Conservation (phyloP, 2,797 vertebrate species). For the Benthosema pterotum region DNA sequence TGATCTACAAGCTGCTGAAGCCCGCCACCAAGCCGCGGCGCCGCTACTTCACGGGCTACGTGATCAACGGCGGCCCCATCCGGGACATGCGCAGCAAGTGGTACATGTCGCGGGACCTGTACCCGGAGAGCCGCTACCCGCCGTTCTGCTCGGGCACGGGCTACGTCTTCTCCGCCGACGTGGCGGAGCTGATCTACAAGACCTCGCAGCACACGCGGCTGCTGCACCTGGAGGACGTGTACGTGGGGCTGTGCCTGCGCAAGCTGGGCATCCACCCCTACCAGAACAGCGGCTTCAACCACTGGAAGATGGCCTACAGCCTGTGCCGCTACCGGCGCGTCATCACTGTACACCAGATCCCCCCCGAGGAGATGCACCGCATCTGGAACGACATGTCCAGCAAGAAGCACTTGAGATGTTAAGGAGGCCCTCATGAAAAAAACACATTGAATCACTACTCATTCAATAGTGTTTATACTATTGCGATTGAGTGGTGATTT, state of each 20-base stretch:
- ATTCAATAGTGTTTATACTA: too few relatives aligned
- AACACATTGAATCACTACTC: too few relatives aligned
- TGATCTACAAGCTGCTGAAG: slow-evolving; percentile 96
- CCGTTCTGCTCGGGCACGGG: slow-evolving; percentile 98
- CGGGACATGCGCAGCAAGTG: slow-evolving; percentile 97
- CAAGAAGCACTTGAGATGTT: slow-evolving; percentile 98
- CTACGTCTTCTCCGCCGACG: slow-evolving; percentile 95
- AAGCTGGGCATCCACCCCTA: slow-evolving; percentile 97
- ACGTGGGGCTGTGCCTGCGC: slow-evolving; percentile 94
- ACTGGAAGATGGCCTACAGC: slow-evolving; percentile 99
- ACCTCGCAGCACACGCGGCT: slow-evolving; percentile 96
- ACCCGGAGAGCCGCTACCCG: slow-evolving; percentile 95
- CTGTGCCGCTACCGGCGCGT: slow-evolving; percentile 94
- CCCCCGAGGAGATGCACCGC: slow-evolving; percentile 97
- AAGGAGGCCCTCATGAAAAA: slow-evolving; percentile 61
- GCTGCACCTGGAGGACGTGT: slow-evolving; percentile 96
- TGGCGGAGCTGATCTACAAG: slow-evolving; percentile 96
- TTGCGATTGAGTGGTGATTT: too few relatives aligned
- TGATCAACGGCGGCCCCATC: slow-evolving; percentile 95
- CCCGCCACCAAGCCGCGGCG: slow-evolving; percentile 93
- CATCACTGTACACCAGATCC: slow-evolving; percentile 97
- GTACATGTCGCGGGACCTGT: slow-evolving; percentile 97
- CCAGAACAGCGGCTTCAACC: slow-evolving; percentile 99
- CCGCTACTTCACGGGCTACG: slow-evolving; percentile 95
- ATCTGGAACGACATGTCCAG: slow-evolving; percentile 99